A percentile compares a stretch with the other conserved stretches of the same genome.
Evolutionary conservation across 2,797 vertebrate genomes (phyloP).

Genomic region (Dromococcyx pavoninus): DNA sequence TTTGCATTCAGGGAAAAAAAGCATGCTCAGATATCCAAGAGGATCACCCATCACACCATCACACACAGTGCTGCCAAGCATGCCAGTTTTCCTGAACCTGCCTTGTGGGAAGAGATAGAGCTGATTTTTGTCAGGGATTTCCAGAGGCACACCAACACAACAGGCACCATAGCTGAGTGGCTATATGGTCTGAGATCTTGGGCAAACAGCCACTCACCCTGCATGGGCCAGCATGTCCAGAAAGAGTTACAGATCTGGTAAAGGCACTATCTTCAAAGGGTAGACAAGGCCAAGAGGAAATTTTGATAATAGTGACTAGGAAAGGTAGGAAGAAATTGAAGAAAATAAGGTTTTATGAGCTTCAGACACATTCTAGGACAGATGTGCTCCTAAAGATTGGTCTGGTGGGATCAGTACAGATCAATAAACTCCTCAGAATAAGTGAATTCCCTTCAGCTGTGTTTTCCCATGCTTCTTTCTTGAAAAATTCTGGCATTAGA

Average conservation of each 20-base stretch:
- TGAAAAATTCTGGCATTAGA: background rate
- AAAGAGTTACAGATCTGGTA: background rate
- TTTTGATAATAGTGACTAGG: background rate
- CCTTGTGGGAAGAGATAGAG: background rate
- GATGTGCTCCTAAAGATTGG: background rate
- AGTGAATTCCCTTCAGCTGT: background rate
- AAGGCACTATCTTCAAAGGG: background rate
- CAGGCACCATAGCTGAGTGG: background rate
- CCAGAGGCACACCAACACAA: background rate
- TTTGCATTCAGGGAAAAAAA: background rate
- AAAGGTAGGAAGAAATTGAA: background rate
- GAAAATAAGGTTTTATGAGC: background rate
- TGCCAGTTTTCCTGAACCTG: background rate
- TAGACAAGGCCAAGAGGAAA: background rate
- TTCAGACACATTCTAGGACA: background rate
- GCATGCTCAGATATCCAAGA: background rate
- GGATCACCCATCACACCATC: background rate
- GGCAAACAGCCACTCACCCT: background rate
- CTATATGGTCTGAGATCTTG: background rate
- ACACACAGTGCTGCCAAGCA: accelerated
- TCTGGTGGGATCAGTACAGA: background rate
- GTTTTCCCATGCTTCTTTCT: background rate
- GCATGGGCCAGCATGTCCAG: background rate
- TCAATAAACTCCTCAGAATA: background rate
- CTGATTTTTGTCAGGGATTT: background rate